Conservation (phyloP, 2,797 vertebrate genomes). For the Hydrophis major region DNA sequence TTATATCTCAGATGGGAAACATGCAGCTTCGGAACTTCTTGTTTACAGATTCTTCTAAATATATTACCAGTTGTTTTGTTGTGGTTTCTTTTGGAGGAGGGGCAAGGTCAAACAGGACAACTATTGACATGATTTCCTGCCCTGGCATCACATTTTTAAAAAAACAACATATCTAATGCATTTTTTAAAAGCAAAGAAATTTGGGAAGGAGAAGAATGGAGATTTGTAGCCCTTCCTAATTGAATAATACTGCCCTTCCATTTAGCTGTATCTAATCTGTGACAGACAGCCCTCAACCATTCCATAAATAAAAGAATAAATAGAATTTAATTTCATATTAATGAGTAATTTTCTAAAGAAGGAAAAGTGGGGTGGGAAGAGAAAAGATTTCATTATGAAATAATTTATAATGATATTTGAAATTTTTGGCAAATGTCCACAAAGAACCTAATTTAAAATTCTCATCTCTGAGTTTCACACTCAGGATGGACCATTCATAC, state of each 20-base stretch:
- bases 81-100: not conserved
- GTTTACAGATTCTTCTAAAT: not conserved
- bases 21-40: not conserved
- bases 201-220: not conserved
- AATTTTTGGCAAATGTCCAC: not conserved
- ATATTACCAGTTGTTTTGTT: not conserved
- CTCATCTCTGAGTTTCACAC: not conserved
- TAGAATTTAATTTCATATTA: not conserved
- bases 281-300: not conserved
- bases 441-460: not conserved
- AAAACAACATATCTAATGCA: not conserved
- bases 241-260: not conserved
- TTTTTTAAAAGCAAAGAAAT: not conserved
- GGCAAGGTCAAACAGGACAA: not conserved
- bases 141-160: not conserved
- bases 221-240: not conserved
- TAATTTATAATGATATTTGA: not conserved
- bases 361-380: not conserved
- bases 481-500: not conserved
- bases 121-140: not conserved
- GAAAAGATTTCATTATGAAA: not conserved
- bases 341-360: not conserved
- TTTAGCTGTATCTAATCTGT: not conserved
- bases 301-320: not conserved
- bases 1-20: not conserved